phyloP scores from a whole-genome alignment of 2,888 invertebrate species.

The Macrostomum cliftonense region DNA sequence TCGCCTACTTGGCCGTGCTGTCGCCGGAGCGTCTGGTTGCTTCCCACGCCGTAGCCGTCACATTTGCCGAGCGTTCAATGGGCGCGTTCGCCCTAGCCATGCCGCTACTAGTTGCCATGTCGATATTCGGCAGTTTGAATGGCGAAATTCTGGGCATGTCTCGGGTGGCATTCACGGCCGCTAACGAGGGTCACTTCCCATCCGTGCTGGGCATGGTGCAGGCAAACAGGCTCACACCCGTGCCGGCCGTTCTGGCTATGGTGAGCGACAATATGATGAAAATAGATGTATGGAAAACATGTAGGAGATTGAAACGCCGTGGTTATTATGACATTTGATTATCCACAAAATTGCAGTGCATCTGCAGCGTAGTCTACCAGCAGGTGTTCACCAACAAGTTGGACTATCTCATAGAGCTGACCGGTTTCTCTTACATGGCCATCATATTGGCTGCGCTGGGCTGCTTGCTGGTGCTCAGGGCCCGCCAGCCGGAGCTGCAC shows the following conservation, averaged over 20 bases:
- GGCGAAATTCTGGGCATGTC: constrained; percentile 8
- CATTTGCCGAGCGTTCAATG: constrained; percentile 24
- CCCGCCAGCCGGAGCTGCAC: neutral
- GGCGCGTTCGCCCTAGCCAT: constrained; percentile 21
- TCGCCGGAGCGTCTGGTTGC: too few relatives aligned
- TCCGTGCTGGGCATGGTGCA: constrained; percentile 60
- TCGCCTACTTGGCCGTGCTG: neutral
- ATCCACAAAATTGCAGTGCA: too few relatives aligned
- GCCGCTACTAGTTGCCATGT: constrained; percentile 16
- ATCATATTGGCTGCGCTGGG: constrained; percentile 44
- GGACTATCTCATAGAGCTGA: constrained; percentile 36
- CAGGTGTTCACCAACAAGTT: constrained; percentile 53
- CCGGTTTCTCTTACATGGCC: constrained; percentile 45
- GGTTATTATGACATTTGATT: too few relatives aligned
- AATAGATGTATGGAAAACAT: too few relatives aligned
- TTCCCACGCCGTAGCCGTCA: constrained; percentile 13
- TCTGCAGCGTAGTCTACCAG: too few relatives aligned
- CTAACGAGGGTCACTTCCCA: constrained; percentile 65
- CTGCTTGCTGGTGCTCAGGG: constrained; percentile 55
- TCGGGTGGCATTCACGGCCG: constrained; percentile 57
- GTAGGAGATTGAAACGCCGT: neutral
- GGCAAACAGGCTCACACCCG: constrained; percentile 54
- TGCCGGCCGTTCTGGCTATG: constrained; percentile 60
- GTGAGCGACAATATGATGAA: constrained; percentile 42
- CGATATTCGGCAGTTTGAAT: constrained; percentile 11